phyloP scores from a whole-genome alignment of 2,888 invertebrate genomes.

The Cyclophora albipunctata region DNA sequence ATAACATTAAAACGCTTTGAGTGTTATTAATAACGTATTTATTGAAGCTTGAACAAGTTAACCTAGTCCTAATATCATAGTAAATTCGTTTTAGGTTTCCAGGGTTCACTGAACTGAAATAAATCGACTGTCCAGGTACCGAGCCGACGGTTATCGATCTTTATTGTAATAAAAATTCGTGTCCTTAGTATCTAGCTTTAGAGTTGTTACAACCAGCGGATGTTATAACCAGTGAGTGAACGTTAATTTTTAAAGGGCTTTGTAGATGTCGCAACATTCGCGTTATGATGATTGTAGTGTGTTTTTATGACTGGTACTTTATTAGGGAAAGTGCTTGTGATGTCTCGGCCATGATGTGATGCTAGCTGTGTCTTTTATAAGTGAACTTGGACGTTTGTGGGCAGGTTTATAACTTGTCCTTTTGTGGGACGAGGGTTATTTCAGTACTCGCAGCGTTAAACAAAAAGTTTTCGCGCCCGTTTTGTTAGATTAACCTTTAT shows the following conservation, averaged over 20 bases:
- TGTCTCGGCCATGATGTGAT: conserved; percentile 42
- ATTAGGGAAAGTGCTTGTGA: conserved; percentile 60
- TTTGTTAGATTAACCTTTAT: conserved; percentile 17
- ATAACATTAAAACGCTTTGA: too few species aligned
- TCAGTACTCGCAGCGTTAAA: conserved; percentile 24
- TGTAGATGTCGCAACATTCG: conserved; percentile 30
- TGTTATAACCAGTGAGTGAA: conserved; percentile 10
- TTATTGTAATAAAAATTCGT: too few species aligned
- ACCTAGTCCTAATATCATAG: too few species aligned
- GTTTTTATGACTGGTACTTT: conserved; percentile 62
- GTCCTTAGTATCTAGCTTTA: too few species aligned
- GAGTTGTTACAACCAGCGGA: too few species aligned
- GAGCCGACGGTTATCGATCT: too few species aligned
- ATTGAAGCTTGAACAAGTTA: too few species aligned
- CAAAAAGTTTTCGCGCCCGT: conserved; percentile 29
- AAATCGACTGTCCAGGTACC: too few species aligned
- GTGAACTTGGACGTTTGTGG: conserved; percentile 40
- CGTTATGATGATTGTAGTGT: conserved; percentile 73
- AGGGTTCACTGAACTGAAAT: too few species aligned
- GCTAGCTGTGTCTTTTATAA: conserved; percentile 56
- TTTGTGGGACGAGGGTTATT: conserved; percentile 39
- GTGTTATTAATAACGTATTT: too few species aligned
- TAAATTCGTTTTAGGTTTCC: too few species aligned
- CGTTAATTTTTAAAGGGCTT: conserved; percentile 56
- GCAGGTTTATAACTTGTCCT: conserved; percentile 54